Evolutionary conservation across 2,113 vertebrate genomes (phyloP).

Genomic region (Catharus bicknelli): DNA sequence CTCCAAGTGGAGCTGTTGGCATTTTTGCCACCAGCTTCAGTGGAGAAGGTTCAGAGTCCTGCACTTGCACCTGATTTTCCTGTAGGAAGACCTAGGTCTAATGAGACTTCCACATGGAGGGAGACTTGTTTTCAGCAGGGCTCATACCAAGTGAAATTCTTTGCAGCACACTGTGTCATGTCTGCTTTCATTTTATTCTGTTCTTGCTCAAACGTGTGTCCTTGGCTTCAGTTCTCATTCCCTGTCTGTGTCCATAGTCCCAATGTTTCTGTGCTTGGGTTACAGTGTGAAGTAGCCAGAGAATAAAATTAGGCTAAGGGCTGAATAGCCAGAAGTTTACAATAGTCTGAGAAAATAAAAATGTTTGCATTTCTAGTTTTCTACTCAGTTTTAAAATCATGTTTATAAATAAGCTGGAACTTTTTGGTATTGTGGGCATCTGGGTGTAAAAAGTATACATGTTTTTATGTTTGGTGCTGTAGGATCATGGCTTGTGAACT

Average conservation of each 20-base stretch:
- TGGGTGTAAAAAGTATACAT: neutral
- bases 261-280: neutral
- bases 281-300: neutral
- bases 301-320: neutral
- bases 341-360: neutral
- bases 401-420: neutral
- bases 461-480: neutral
- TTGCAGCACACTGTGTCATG: neutral
- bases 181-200: conserved; percentile 11
- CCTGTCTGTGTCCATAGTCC: neutral
- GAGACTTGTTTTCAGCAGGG: neutral
- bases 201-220: neutral
- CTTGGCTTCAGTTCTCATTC: neutral
- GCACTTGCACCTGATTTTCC: neutral
- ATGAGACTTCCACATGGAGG: neutral
- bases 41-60: neutral
- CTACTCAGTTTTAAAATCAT: neutral
- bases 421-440: neutral
- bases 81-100: neutral
- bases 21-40: neutral
- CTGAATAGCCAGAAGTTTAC: neutral
- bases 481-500: neutral
- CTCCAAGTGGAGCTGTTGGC: neutral
- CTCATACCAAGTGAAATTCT: neutral
- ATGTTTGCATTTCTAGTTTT: neutral